Conservation (phyloP, 1,140 invertebrate species). For the Pseudomyrmex flavicornis region DNA sequence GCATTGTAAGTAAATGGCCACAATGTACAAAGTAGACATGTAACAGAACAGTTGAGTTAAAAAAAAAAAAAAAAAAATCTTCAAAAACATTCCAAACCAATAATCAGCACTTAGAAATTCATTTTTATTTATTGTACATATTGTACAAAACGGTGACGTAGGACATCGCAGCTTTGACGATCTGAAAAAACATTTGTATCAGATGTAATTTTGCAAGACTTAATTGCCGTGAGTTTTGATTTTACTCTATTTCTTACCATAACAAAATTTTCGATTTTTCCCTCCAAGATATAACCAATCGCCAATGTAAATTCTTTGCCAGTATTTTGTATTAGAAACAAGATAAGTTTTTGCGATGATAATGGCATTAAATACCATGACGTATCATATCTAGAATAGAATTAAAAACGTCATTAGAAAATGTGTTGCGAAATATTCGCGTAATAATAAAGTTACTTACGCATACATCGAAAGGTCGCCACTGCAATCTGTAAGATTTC, state of each 20-base stretch:
- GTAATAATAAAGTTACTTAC: too few relatives aligned
- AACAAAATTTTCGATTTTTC: conserved; percentile 60
- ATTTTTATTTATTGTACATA: too few relatives aligned
- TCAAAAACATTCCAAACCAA: too few relatives aligned
- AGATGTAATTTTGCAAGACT: neutral
- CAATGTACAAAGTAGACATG: too few relatives aligned
- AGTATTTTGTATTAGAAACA: conserved; percentile 60
- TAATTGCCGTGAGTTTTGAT: neutral
- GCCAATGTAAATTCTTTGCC: conserved; percentile 17
- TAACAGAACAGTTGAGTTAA: too few relatives aligned
- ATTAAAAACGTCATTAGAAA: too few relatives aligned
- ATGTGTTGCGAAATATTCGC: too few relatives aligned
- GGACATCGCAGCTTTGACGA: conserved; percentile 29
- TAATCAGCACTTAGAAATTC: too few relatives aligned
- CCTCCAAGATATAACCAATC: conserved; percentile 31
- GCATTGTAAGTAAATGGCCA: too few relatives aligned
- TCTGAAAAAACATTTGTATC: conserved; percentile 24
- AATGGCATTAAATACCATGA: conserved; percentile 62
- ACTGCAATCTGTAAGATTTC: too few relatives aligned
- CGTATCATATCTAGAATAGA: conserved; percentile 22
- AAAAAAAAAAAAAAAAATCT: too few relatives aligned
- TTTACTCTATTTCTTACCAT: conserved; percentile 39
- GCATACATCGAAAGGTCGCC: too few relatives aligned
- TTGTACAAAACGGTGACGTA: conserved; percentile 39
- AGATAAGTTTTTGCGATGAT: conserved; percentile 55